Percentiles rank a stretch among this genome's conserved stretches.
phyloP scores from a whole-genome alignment of 2,888 invertebrate species.

The Pseudococcus viburni region DNA sequence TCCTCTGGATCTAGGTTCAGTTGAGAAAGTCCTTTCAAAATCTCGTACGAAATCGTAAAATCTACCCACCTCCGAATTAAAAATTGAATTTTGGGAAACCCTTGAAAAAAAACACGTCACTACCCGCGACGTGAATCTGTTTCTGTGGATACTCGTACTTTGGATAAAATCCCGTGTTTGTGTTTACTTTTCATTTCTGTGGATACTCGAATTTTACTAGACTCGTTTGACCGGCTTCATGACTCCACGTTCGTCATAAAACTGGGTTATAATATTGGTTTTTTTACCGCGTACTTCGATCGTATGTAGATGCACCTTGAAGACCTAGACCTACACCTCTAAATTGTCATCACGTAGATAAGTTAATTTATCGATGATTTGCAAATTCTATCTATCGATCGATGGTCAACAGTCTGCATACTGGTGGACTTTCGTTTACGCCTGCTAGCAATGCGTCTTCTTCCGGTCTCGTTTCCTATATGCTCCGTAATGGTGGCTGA shows the following conservation, averaged over 20 bases:
- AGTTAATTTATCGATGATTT: constrained; percentile 27
- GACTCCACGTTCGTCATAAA: constrained; percentile 8
- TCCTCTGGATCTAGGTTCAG: background rate
- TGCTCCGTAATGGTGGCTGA: background rate
- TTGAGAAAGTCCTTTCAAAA: background rate
- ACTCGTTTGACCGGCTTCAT: constrained; percentile 31
- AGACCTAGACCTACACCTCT: background rate
- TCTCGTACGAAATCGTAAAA: background rate
- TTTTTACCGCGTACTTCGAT: background rate
- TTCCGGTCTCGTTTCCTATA: background rate
- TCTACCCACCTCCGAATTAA: background rate
- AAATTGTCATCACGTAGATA: constrained; percentile 27
- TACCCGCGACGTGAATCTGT: background rate
- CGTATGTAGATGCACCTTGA: too few species aligned
- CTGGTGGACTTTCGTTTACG: background rate
- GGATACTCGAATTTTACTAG: constrained; percentile 6
- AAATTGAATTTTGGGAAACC: background rate
- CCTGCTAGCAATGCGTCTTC: background rate
- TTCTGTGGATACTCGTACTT: background rate
- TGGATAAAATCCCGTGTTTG: background rate
- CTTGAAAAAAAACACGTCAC: background rate
- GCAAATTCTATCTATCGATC: background rate
- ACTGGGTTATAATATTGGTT: constrained; percentile 31
- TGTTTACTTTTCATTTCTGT: constrained; percentile 20
- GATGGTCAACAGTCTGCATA: background rate